Base-by-base conservation (phyloP, 2,113 vertebrate species). In the Pycnonotus jocosus region DNA sequence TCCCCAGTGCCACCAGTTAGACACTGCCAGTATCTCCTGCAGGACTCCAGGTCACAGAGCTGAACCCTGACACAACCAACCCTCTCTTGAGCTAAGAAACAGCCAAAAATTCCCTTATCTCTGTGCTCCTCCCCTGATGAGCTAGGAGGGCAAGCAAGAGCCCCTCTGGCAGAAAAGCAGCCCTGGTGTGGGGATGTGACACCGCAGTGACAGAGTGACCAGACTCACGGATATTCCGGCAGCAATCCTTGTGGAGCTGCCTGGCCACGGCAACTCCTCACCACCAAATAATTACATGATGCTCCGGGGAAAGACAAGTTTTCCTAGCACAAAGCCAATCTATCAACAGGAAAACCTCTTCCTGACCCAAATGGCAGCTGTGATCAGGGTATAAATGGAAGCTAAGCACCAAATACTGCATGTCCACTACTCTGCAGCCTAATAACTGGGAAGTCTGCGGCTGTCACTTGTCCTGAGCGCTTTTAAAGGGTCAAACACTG, bases 291-390 rank as follows among this genome's bases (percentile, higher is more conserved):
- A 92, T 95, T 89, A 87, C 81, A 89, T 0, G 42, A 40, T 87
- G 93, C 93, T 95, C 96, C 50, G 90, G 91, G 90, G 93, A 95
- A 91, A 87, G 91, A 91, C 89, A 94, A 72, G 90, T 82, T 95
- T 91, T 82, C 94, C 84, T 38, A 80, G 85, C 73, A 76, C 81
- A 71, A 37, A 65, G 84, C 66, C 68, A 12, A 94, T 95, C 90
- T 73, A 60, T 90, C 91, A 94, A 61, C 57, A 42, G 84, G 23
- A 73, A 91, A 88, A 95, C 35, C 62, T 80, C 53, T 28, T 68
- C 20, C 84, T 94, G 94, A 95, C 87, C 87, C 91, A 58, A 68
- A 72, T 2, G 21, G 93, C 87, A 84, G 84, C 50, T 91, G 87
- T 25, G 21, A 90, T 61, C 69, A 16, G 78, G 33, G 62, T 42